phyloP scores from a whole-genome alignment of 2,888 invertebrate genomes.

The Agonopterix heracliana region DNA sequence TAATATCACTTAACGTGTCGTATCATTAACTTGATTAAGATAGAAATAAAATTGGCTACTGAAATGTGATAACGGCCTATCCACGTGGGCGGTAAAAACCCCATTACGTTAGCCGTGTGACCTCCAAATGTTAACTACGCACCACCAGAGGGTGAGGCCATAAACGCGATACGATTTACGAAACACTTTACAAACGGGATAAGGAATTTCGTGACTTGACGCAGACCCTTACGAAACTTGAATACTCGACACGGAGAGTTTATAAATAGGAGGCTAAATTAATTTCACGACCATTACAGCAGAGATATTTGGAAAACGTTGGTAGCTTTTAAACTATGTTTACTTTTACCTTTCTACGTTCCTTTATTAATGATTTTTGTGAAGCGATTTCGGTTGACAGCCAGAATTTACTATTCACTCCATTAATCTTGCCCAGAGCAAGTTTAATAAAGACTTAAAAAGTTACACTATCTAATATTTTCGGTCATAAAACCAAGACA shows the following conservation, averaged over 20 bases:
- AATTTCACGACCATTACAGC: constrained; percentile 1
- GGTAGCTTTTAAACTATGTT: neutral
- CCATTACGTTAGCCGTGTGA: constrained; percentile 21
- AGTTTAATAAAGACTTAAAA: too few relatives aligned
- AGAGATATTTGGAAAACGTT: neutral
- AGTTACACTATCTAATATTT: too few relatives aligned
- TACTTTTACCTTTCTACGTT: too few relatives aligned
- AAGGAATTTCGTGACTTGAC: constrained; percentile 16
- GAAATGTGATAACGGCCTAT: constrained; percentile 4
- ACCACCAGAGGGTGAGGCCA: constrained; percentile 16
- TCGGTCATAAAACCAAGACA: too few relatives aligned
- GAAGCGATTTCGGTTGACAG: too few relatives aligned
- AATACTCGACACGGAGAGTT: neutral
- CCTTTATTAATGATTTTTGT: too few relatives aligned
- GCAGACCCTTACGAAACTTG: constrained; percentile 6
- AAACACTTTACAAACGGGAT: constrained; percentile 19
- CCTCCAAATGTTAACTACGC: constrained; percentile 24
- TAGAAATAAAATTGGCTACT: constrained; percentile 3
- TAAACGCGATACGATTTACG: constrained; percentile 29
- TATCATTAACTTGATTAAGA: constrained; percentile 2
- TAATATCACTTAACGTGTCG: too few relatives aligned
- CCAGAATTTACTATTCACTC: too few relatives aligned
- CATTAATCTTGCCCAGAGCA: too few relatives aligned
- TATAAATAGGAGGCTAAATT: constrained; percentile 6
- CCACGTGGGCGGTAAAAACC: constrained; percentile 1